phyloP scores from a whole-genome alignment of 2,888 invertebrate species.

The Oligia strigilis region DNA sequence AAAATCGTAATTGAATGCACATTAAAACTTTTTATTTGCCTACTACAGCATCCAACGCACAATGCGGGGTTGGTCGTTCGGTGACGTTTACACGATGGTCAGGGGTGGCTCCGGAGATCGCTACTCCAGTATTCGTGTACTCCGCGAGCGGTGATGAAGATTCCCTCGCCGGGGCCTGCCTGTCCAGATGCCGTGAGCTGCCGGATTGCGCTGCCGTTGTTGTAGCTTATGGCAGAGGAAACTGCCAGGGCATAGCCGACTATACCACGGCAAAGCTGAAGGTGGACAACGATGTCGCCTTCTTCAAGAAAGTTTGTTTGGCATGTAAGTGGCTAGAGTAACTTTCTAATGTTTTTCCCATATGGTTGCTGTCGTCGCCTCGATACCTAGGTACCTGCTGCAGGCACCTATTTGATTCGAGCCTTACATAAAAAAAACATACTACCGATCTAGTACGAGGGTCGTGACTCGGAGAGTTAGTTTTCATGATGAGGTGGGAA shows the following conservation, averaged over 20 bases:
- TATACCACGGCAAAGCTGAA: slow-evolving; percentile 72
- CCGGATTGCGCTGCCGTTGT: slow-evolving; percentile 87
- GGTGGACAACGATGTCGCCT: slow-evolving; percentile 91
- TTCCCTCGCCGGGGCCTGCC: slow-evolving; percentile 84
- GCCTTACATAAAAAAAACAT: background rate
- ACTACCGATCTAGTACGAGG: background rate
- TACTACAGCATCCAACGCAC: slow-evolving; percentile 72
- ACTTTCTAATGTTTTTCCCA: background rate
- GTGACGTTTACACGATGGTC: slow-evolving; percentile 84
- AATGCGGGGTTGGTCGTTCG: slow-evolving; percentile 77
- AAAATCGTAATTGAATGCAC: background rate
- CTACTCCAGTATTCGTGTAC: slow-evolving; percentile 86
- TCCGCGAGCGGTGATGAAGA: slow-evolving; percentile 86
- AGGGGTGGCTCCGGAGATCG: slow-evolving; percentile 81
- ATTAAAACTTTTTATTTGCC: slow-evolving; percentile 2
- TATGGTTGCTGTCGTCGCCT: background rate
- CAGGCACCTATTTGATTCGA: background rate
- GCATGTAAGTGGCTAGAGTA: slow-evolving; percentile 80
- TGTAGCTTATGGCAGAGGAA: slow-evolving; percentile 86
- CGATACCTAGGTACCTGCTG: background rate
- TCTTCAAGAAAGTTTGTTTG: slow-evolving; percentile 92
- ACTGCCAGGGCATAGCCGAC: slow-evolving; percentile 86
- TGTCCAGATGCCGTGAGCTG: slow-evolving; percentile 85
- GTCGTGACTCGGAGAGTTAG: background rate
- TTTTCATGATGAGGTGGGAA: background rate